Base-by-base conservation (phyloP, 2,888 invertebrate genomes). In the Drosophila buzzatii region DNA sequence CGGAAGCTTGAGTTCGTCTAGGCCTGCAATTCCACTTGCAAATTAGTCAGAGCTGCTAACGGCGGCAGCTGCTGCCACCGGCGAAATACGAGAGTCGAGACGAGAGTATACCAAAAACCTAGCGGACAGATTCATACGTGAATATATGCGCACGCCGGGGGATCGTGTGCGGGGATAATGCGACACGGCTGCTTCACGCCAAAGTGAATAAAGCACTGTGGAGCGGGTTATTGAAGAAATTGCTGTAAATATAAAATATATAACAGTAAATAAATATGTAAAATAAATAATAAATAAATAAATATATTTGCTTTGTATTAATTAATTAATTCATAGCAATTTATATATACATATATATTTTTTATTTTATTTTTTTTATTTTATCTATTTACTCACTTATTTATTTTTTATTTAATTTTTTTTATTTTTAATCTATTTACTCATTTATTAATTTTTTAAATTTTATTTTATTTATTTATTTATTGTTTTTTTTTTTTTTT, bases 21-120 rank as follows among this genome's bases (percentile, higher is more conserved):
- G 75, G 71, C 70, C 70, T 87, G 77, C 78, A 80, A 85, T 78
- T 80, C 80, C 51, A 78, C 73, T 89, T 82, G 89, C 85, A 89
- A 87, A 89, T 86, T 84, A 86, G 76, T 69, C 65, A 70, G 66
- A 72, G 63, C 60, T 67, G 71, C 67, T 69, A 58, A 71, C 73
- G 31, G 60, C n/a, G 18, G 60, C 77, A 74, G 33, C 9, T 33
- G 66, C 73, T 68, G 70, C 77, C 57, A 42, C 77, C 65, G 71
- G 73, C 67, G 75, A 77, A 75, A 75, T 64, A 56, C 75, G 37
- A 53, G 53, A 58, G 58, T 37, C 53, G 39, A 39, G 53, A 16
- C 33, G 18, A 51, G 51, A 63, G 45, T 57, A 56, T 58, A 49
- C 70, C 66, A 63, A 73, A 69, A 68, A 73, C 67, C 70, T 51